phyloP scores from a whole-genome alignment of 2,113 vertebrate species.

The Corythornis cristatus region DNA sequence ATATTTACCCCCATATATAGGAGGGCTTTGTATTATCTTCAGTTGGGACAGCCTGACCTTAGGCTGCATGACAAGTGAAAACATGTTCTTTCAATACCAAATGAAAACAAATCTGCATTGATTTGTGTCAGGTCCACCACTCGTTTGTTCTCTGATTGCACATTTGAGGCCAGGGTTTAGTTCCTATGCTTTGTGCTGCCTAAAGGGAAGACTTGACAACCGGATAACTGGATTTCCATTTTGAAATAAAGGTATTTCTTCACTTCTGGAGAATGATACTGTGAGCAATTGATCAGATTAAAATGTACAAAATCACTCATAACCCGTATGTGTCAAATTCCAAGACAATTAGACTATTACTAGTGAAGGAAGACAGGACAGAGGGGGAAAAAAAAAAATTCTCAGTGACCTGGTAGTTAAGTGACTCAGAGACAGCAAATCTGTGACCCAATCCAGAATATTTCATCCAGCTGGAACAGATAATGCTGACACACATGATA shows the following conservation, averaged over 20 bases:
- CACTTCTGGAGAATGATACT: neutral
- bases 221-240: neutral
- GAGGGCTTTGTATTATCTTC: neutral
- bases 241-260: conserved; percentile 7
- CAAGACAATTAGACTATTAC: conserved; percentile 39
- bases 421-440: conserved; percentile 47
- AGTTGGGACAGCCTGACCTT: neutral
- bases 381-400: conserved; percentile 27
- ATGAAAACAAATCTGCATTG: neutral
- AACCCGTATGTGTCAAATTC: conserved; percentile 43
- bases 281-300: conserved; percentile 32
- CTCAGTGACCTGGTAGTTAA: conserved; percentile 30
- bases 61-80: neutral
- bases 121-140: neutral
- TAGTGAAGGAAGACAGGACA: conserved; percentile 47
- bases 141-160: neutral
- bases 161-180: neutral
- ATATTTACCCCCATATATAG: neutral
- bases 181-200: neutral
- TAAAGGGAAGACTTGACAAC: neutral
- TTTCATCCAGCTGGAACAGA: conserved; percentile 58
- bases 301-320: conserved; percentile 36
- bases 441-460: conserved; percentile 53
- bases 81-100: neutral
- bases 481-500: conserved; percentile 3